A percentile compares a stretch with the other conserved stretches of the same genome.
Conservation (phyloP, 2,888 invertebrate species). For the Agriopis aurantiaria region DNA sequence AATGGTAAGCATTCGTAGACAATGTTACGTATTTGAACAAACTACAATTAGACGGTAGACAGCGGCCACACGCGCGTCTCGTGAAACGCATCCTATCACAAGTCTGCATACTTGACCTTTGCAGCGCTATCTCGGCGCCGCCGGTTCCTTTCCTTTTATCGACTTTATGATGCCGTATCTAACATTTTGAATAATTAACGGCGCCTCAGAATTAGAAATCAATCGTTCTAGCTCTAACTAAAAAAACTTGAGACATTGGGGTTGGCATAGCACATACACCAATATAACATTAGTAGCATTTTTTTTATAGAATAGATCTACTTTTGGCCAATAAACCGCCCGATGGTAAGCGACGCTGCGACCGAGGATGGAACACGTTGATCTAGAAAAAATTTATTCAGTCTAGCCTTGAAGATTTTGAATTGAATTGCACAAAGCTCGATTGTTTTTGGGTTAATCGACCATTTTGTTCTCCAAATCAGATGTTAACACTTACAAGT, state of each 20-base stretch:
- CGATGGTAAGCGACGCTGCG: no score
- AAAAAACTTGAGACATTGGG: not conserved
- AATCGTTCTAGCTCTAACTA: not conserved
- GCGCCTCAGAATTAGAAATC: not conserved
- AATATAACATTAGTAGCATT: not conserved
- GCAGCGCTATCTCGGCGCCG: conserved; percentile 19
- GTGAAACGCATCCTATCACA: conserved; percentile 13
- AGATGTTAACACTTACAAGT: no score
- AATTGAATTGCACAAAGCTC: no score
- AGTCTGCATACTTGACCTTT: conserved; percentile 27
- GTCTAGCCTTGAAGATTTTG: no score
- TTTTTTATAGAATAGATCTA: not conserved
- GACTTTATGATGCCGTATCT: conserved; percentile 5
- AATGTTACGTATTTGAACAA: not conserved
- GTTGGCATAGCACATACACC: not conserved
- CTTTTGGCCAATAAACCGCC: no score
- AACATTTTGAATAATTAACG: conserved; percentile 4
- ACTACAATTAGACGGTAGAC: not conserved
- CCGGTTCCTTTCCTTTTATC: conserved; percentile 12
- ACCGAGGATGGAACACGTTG: no score
- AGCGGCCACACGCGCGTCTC: not conserved
- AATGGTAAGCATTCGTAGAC: not conserved
- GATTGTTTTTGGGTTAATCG: no score
- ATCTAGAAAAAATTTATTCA: no score
- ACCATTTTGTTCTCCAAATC: no score